Conservation (phyloP, 2,113 vertebrate genomes). For the Hypanus sabinus region DNA sequence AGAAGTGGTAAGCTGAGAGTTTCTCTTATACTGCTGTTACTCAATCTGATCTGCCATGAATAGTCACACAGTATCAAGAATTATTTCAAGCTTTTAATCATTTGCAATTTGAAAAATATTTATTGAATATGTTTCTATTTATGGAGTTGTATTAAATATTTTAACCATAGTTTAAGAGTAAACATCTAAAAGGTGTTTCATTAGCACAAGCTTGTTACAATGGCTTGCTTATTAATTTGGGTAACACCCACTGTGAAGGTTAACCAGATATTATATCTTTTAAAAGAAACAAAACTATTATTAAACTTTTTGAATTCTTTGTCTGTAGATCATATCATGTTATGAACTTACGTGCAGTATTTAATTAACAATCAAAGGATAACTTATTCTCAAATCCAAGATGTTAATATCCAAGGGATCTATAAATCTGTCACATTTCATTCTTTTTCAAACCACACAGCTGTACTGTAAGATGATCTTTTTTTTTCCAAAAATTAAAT, state of each 20-base stretch:
- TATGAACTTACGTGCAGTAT: neutral
- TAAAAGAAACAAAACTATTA: neutral
- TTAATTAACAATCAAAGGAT: neutral
- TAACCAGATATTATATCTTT: neutral
- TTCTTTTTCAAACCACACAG: too few relatives aligned
- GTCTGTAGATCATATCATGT: neutral
- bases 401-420: neutral
- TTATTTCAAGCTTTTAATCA: neutral
- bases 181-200: neutral
- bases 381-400: too few relatives aligned
- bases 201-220: neutral
- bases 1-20: constrained; percentile 78
- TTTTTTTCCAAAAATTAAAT: too few relatives aligned
- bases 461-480: too few relatives aligned
- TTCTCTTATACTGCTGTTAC: neutral
- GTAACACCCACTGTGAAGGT: neutral
- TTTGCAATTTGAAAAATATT: neutral
- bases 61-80: neutral
- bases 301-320: neutral
- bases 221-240: neutral
- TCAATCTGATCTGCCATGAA: neutral
- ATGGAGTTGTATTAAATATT: neutral
- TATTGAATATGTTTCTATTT: neutral
- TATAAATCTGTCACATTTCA: neutral
- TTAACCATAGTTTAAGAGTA: neutral